Evolutionary conservation across 2,888 invertebrate genomes (phyloP), one percentile per base, ranked within the genome.

Genomic region (Agonopterix alstromeriana): DNA sequence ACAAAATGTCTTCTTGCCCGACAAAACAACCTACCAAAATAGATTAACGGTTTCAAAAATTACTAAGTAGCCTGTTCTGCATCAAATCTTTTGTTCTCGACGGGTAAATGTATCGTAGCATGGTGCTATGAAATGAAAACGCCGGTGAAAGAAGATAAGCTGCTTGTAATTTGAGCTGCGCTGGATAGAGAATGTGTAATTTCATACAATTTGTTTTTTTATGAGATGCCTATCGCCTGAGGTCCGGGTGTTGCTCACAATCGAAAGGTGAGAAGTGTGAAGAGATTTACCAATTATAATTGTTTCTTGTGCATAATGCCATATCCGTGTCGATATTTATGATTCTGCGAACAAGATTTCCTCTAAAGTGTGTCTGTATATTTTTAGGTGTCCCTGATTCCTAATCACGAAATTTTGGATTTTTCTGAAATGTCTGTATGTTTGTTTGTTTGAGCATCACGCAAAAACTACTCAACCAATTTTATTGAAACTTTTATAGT

Each of bases 121-220:
- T 55, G 60, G 60, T 62, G 59, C 53, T 61, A 60, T 60, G 62
- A 65, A 69, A 71, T 66, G 62, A 65, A 69, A 72, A 70, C 52
- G 36, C 49, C 53, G 64, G 70, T 69, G 72, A 73, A 72, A 73
- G 73, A 74, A 67, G 61, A 64, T 53, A 67, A 69, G 67, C 66
- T 67, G 67, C 51, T 54, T 56, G 74, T 73, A 77, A 80, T 79
- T 77, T 70, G 67, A 74, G 63, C 59, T 54, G 55, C 61, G 57
- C 52, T 58, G 50, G 53, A 54, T 54, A 53, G 63, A 65, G 71
- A 74, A 79, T 76, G 71, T 78, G 75, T 82, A 80, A 82, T 82
- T 82, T 73, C 66, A 77, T 77, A 73, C 68, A 77, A 81, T 81
- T 77, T 72, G 58, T 66, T 68, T 63, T 65, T 66, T 73, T 69